phyloP scores from a whole-genome alignment of 1,140 invertebrate genomes.

The Calephelis nemesis region DNA sequence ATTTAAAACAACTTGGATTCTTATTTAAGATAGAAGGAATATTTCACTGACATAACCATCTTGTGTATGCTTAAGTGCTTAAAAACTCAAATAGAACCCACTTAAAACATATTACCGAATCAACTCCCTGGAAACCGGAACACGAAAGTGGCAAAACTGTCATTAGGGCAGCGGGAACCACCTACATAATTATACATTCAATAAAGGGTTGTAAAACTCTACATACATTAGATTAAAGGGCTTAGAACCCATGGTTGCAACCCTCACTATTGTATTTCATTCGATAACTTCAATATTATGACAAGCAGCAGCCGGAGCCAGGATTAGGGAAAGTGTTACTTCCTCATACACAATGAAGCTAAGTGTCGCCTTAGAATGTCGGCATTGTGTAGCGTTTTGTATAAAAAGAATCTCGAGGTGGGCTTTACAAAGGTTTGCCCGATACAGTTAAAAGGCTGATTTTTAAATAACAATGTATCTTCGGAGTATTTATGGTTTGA shows the following conservation, averaged over 20 bases:
- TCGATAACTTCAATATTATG: constrained; percentile 29
- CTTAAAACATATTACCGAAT: no score
- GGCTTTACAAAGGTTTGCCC: background rate
- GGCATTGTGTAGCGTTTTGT: background rate
- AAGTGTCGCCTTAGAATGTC: constrained; percentile 3
- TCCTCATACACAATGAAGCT: constrained; percentile 22
- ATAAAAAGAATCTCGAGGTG: background rate
- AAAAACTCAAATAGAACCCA: no score
- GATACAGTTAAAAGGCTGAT: background rate
- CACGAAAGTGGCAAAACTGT: no score
- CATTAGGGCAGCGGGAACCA: no score
- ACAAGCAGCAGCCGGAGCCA: constrained; percentile 26
- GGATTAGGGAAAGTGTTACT: constrained; percentile 31
- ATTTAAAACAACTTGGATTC: no score
- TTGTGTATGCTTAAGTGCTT: no score
- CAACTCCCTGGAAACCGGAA: no score
- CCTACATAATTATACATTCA: background rate
- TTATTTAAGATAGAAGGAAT: no score
- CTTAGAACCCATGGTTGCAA: background rate
- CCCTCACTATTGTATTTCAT: constrained; percentile 8
- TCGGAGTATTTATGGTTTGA: no score
- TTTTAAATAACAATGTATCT: no score
- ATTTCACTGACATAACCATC: no score
- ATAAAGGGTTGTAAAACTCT: constrained; percentile 1
- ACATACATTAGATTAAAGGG: background rate